phyloP scores from a whole-genome alignment of 2,113 vertebrate species.

The Salvator merianae region DNA sequence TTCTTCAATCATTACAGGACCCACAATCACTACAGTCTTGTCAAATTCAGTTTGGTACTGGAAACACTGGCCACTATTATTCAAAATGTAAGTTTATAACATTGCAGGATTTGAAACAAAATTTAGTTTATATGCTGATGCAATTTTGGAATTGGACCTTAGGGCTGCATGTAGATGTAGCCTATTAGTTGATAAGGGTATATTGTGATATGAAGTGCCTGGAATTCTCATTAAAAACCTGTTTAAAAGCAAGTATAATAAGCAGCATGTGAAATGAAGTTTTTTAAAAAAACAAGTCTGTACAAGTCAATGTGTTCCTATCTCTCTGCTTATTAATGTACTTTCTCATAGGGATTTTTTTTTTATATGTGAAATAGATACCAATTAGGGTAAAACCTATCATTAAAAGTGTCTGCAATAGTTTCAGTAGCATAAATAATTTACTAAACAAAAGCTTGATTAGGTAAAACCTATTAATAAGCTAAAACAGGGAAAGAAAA shows the following conservation, averaged over 20 bases:
- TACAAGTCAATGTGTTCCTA: constrained; percentile 13
- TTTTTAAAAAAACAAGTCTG: neutral
- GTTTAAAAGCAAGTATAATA: neutral
- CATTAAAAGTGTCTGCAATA: neutral
- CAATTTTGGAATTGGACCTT: neutral
- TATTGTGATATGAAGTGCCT: neutral
- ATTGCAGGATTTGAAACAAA: too few species aligned
- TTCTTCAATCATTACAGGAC: too few species aligned
- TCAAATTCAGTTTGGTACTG: too few species aligned
- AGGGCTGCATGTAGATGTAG: too few species aligned
- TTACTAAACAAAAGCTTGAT: neutral
- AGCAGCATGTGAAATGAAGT: neutral
- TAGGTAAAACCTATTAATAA: neutral
- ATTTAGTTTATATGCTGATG: too few species aligned
- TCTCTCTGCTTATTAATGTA: constrained; percentile 20
- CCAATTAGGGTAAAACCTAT: neutral
- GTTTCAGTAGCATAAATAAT: neutral
- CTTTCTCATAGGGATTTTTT: neutral
- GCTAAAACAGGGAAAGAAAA: neutral
- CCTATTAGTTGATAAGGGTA: neutral
- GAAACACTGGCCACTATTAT: too few species aligned
- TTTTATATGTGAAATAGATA: neutral
- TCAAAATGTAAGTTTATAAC: too few species aligned
- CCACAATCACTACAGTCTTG: too few species aligned
- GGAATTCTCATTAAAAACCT: neutral